Percentiles rank a stretch among this genome's conserved stretches.
Conservation (phyloP, 2,797 vertebrate genomes). For the Prionace glauca region DNA sequence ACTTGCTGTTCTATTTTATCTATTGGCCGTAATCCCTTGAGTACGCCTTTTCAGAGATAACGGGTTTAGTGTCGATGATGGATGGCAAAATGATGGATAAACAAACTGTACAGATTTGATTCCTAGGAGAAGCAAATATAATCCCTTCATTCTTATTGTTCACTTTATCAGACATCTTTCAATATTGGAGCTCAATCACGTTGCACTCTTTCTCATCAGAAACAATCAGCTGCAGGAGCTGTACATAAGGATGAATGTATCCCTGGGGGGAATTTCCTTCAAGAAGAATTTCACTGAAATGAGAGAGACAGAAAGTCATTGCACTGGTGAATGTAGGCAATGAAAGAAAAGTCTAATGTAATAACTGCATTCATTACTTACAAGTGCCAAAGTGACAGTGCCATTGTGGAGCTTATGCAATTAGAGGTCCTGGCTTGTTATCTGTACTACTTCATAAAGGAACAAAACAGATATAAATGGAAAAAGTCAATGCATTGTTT, state of each 20-base stretch:
- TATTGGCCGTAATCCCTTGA: not conserved
- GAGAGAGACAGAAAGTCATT: not conserved
- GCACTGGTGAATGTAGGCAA: not conserved
- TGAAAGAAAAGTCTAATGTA: conserved; percentile 13
- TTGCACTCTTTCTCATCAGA: not conserved
- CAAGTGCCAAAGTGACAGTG: not conserved
- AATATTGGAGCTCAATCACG: conserved; percentile 8
- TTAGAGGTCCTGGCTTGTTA: not conserved
- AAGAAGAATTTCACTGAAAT: conserved; percentile 12
- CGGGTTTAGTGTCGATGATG: not conserved
- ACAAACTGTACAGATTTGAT: not conserved
- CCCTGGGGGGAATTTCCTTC: not conserved
- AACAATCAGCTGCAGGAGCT: not conserved
- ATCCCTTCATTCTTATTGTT: conserved; percentile 17
- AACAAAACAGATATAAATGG: not conserved
- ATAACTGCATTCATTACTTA: not conserved
- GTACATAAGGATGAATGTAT: conserved; percentile 5
- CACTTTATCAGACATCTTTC: not conserved
- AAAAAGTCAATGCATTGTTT: not conserved
- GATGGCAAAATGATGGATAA: not conserved
- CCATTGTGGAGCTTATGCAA: not conserved
- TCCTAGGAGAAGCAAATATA: not conserved
- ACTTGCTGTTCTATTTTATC: not conserved
- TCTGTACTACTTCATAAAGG: not conserved
- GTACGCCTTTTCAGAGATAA: not conserved